Evolutionary conservation across 37 sponge, comb jelly and placozoan genomes (phyloP), one percentile per base, ranked within the genome.

Genomic region (Lycopodina hypogea): DNA sequence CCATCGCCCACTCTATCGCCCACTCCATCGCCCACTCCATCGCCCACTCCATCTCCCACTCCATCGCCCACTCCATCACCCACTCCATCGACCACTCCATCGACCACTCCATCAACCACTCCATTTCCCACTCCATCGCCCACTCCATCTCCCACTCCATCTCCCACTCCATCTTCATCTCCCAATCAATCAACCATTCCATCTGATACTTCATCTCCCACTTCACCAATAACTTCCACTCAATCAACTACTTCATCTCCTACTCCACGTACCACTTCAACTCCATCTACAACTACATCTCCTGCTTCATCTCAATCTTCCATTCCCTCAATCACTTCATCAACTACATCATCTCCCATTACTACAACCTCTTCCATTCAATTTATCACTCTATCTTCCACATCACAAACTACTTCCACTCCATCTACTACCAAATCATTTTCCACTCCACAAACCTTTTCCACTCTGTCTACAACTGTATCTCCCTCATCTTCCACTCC

Each of bases 301-400:
- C 72, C 36, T 21, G 11, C 72, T 71, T 19, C 18, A 17, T 40
- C 48, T 53, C 56, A 19, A 14, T 53, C 56, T 53, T 21, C 42
- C 72, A 15, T 42, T 71, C 72, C n/a, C 72, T 71, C 72, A 14
- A 17, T 40, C 48, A 14, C 48, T 40, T 42, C n/a, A 38, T 71
- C 72, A 15, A 38, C 36, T 42, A 15, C 72, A 37, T 42, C n/a
- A 38, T 71, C 72, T 37, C 72, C 36, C 72, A 15, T 42, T 71
- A 38, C n/a, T 42, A 37, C 72, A 15, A 38, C 36, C 72, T 37
- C 72, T 71, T 42, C n/a, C 72, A 37, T 42, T 37, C 72, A 37
- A 50, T 8, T 53, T 45, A 50, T 8, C 74, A 18, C 74, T 45
- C 74, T 8, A 50, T 42, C 74, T 45, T 35, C 35, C 75, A 18